Evolutionary conservation across 2,888 invertebrate genomes (phyloP).

Genomic region (Archips crataeganus): DNA sequence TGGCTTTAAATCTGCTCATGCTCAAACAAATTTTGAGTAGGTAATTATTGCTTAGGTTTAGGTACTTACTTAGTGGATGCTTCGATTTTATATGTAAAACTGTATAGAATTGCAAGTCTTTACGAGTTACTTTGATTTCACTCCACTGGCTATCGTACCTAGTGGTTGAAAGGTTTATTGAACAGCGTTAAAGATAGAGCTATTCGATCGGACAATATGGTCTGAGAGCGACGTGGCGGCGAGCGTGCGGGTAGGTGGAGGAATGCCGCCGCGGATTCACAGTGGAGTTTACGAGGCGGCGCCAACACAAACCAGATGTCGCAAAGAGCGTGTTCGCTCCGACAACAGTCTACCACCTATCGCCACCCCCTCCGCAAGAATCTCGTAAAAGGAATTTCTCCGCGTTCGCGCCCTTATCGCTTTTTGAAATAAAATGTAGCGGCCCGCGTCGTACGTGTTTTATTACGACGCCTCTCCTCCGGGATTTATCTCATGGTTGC

Average conservation of each 20-base stretch:
- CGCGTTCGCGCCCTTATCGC: conserved; percentile 78
- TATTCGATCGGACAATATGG: conserved; percentile 2
- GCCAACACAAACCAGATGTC: conserved; percentile 79
- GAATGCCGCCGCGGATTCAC: not conserved
- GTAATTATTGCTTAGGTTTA: not conserved
- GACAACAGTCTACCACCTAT: conserved; percentile 45
- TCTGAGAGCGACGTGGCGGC: not conserved
- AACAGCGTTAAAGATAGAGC: conserved; percentile 3
- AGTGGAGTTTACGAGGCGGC: conserved; percentile 46
- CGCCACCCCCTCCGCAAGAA: conserved; percentile 69
- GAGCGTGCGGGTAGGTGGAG: conserved; percentile 5
- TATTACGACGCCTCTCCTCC: conserved; percentile 79
- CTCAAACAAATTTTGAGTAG: not conserved
- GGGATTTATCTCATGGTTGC: conserved; percentile 81
- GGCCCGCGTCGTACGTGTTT: conserved; percentile 81
- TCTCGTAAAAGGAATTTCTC: conserved; percentile 83
- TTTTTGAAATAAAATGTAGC: conserved; percentile 85
- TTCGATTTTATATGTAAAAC: not conserved
- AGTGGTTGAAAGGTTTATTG: conserved; percentile 1
- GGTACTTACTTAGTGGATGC: not conserved
- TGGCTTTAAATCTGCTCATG: conserved; percentile 12
- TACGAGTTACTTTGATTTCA: not conserved
- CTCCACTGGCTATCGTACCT: not conserved
- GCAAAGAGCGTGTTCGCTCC: conserved; percentile 59
- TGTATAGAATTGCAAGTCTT: not conserved